Evolutionary conservation across 1,140 invertebrate genomes (phyloP), one percentile per base, ranked within the genome.

Genomic region (Brachionus sp.): DNA sequence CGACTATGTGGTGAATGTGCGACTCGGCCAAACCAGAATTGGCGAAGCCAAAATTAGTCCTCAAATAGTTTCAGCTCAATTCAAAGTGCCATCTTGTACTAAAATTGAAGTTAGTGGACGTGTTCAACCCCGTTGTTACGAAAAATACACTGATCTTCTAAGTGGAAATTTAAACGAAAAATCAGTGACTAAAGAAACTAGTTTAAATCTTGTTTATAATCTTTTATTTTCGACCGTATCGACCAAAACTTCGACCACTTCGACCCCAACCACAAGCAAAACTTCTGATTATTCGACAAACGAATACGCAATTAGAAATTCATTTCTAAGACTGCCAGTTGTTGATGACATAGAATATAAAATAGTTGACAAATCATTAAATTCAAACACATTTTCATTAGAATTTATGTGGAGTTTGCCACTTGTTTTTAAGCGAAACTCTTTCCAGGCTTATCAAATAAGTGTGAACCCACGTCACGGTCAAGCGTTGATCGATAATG

Each of bases 1-100:
- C 29, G 37, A 80, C 25, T 80, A 80, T 37, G 50, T 80, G n/a
- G 77, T 80, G 16, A 80, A 80, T 62, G 77, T 80, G 6, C 33
- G 33, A 13, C 29, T 80, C 9, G 33, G n/a, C 9, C n/a, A 57
- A 5, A 37, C 35, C 2, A 42, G 19, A 19, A n/a, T 16, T 0
- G 50, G 50, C 19, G 9, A 75, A 46, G 2, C 70, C 4, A 23
- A 75, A 25, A 33, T 46, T 13, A 23, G 39, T 44, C 46, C 77
- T 1, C 77, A 80, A 29, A 35, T 80, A 12, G 77, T 35, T 6
- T 80, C 77, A 13, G 50, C 50, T 0, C 77, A 80, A 66, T 80
- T 80, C 19, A 29, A 33, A 80, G 77, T 80, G 10, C 77, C 77
- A 25, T 23, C 33, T 5, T 80, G 77, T 42, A 7, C 50, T 5